A percentile compares a stretch with the other conserved stretches of the same genome.
phyloP scores from a whole-genome alignment of 2,888 invertebrate genomes.

The Yponomeuta malinellus region DNA sequence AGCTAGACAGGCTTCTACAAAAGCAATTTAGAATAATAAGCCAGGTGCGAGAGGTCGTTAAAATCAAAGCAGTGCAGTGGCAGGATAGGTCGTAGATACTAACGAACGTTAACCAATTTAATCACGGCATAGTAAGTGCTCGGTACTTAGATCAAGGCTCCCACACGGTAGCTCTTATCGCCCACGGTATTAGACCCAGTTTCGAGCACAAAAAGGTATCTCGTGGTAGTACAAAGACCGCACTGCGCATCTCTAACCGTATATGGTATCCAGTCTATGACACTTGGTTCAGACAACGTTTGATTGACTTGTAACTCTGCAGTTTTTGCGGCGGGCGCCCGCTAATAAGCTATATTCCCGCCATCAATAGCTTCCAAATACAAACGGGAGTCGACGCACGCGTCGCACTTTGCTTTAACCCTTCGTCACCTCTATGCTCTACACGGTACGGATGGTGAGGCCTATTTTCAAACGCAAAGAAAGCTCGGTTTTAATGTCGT shows the following conservation, averaged over 20 bases:
- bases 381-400: constrained; percentile 16
- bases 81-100: background rate
- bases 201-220: background rate
- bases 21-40: background rate
- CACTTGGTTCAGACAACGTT: constrained; percentile 32
- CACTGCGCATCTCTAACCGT: constrained; percentile 37
- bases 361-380: constrained; percentile 21
- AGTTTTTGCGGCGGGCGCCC: constrained; percentile 30
- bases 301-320: constrained; percentile 61
- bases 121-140: background rate
- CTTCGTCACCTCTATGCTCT: background rate
- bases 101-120: background rate
- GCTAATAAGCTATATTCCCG: constrained; percentile 36
- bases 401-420: background rate
- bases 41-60: background rate
- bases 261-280: constrained; percentile 51
- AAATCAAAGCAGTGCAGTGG: background rate
- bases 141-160: background rate
- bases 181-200: background rate
- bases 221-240: constrained; percentile 7
- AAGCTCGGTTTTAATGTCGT: background rate
- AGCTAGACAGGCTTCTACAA: background rate
- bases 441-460: background rate
- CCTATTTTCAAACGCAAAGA: background rate
- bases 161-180: too few relatives aligned